phyloP scores from a whole-genome alignment of 1,140 invertebrate genomes.

The Hetaerina americana region DNA sequence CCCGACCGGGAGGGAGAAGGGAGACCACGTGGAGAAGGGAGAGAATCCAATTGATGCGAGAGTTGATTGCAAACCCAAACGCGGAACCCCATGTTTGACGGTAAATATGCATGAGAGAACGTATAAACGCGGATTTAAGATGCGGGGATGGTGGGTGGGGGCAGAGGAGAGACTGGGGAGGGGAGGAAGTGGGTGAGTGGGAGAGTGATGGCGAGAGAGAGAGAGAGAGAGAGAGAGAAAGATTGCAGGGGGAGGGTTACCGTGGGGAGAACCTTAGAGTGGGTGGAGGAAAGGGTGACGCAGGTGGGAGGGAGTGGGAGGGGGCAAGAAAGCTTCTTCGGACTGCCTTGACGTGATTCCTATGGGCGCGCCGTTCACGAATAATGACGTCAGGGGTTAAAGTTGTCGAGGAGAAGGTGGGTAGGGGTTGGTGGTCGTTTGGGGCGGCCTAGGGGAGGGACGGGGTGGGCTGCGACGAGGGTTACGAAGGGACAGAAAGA shows the following conservation, averaged over 20 bases:
- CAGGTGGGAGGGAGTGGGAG: too few species aligned
- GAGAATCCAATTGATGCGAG: not conserved
- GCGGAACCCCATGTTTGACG: not conserved
- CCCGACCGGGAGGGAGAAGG: too few species aligned
- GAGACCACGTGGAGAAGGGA: too few species aligned
- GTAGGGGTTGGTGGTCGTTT: not conserved
- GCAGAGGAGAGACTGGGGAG: not conserved
- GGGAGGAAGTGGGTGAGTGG: not conserved
- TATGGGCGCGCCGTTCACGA: not conserved
- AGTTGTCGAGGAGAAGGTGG: not conserved
- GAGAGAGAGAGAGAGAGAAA: not conserved
- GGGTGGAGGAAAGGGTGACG: too few species aligned
- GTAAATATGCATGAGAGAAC: not conserved
- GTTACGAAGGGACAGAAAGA: too few species aligned
- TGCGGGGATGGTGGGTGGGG: not conserved
- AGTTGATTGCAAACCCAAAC: not conserved
- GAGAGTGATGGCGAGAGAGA: not conserved
- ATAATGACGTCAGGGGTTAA: not conserved
- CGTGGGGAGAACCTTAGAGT: too few species aligned
- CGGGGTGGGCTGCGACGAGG: too few species aligned
- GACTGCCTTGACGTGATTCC: not conserved
- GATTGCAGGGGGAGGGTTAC: too few species aligned
- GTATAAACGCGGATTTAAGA: not conserved
- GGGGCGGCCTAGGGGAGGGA: not conserved
- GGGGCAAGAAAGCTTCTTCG: too few species aligned